Base-by-base conservation (phyloP, 2,113 vertebrate species). In the Ammodytes dubius region DNA sequence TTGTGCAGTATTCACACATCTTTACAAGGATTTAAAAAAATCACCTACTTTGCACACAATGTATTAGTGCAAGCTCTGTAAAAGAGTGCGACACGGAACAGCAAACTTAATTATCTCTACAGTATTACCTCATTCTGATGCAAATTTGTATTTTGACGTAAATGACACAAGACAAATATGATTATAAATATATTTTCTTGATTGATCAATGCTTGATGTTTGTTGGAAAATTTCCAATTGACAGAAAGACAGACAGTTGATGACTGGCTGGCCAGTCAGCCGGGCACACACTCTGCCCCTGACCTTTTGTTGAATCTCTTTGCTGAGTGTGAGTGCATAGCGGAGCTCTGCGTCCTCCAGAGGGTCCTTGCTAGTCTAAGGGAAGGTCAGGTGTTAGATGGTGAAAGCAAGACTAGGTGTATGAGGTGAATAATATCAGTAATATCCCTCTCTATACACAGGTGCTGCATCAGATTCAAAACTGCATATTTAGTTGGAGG, bases 271-370 rank as follows among this genome's bases (percentile, higher is more conserved):
- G 61, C 66, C 79, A 89, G 88, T 83, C 77, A 69, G 57, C 53
- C 81, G 87, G 76, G 77, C 81, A 78, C 76, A 61, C 83, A 74
- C 81, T 84, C 84, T 89, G 85, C 89, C 90, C 95, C 95, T 95
- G 94, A 98, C 97, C 97, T 98, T 95, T 95, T 97, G 96, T 45
- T 97, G 96, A 56, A 95, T 92, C 93, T 98, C 97, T 93, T 96
- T 95, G 96, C 97, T 98, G 95, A 98, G 90, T 91, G 96, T 95
- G 92, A 98, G 92, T 88, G 96, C 97, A 95, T 96, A 96, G 95
- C 93, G 95, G 92, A 98, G 87, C 89, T 98, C 97, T 81, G 97
- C 96, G 82, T 97, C 97, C 90, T 96, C 96, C 92, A 96, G 84
- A 93, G 95, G 95, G 95, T 95, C 96, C 93, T 87, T 73, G 88